These are phyloP conservation scores for Brienomyrus longianalis DNA, from an alignment of 2,113 vertebrate genomes.

Conservation along the genomic window DNA sequence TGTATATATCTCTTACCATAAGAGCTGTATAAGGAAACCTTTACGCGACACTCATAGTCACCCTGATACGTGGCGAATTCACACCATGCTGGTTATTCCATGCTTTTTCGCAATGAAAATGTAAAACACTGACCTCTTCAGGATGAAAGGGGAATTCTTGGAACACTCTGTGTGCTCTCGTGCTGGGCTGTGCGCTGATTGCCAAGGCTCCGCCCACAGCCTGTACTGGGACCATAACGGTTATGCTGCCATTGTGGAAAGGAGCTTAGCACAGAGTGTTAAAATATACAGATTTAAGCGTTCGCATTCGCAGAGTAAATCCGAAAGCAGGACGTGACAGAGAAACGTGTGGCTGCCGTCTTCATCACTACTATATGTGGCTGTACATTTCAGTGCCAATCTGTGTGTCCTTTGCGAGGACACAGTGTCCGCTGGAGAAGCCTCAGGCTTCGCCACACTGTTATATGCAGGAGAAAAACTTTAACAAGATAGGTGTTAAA, in stretches of 20 bases:
- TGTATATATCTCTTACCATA: not conserved
- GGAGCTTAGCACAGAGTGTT: not conserved
- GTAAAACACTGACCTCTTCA: not conserved
- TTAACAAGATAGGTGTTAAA: not conserved
- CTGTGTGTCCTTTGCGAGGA: conserved; percentile 20
- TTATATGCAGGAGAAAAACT: not conserved
- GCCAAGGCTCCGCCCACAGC: not conserved
- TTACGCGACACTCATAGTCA: not conserved
- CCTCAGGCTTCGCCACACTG: not conserved
- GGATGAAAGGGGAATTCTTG: not conserved
- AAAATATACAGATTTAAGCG: not conserved
- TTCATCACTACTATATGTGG: not conserved
- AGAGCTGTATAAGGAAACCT: not conserved
- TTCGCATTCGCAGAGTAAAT: not conserved
- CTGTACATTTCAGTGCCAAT: conserved; percentile 7
- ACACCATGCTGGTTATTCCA: not conserved
- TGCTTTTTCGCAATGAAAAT: not conserved
- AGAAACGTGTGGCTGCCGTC: not conserved
- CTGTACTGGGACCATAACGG: not conserved
- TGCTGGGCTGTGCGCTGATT: not conserved
- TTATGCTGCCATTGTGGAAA: not conserved
- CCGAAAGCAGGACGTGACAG: not conserved
- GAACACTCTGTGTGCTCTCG: not conserved
- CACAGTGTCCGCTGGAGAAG: not conserved
- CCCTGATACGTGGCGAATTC: not conserved